Conservation (phyloP, 2,888 invertebrate genomes). For the Tromatobia lineatoria region DNA sequence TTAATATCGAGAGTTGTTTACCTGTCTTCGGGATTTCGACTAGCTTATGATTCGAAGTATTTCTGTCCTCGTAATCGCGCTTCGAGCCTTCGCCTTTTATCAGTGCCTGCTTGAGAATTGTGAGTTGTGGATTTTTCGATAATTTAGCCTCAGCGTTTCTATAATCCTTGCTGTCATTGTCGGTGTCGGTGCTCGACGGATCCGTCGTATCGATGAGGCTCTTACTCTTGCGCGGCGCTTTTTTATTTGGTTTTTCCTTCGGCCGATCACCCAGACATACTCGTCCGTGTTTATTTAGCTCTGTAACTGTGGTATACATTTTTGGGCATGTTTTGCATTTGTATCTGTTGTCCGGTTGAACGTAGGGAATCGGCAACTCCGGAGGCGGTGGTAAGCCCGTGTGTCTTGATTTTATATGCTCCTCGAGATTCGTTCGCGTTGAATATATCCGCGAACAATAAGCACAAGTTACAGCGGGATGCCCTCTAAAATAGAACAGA, state of each 20-base stretch:
- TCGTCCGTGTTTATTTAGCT: conserved; percentile 82
- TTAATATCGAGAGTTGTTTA: conserved; percentile 69
- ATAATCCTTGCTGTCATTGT: conserved; percentile 82
- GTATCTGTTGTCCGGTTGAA: conserved; percentile 76
- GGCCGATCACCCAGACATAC: conserved; percentile 77
- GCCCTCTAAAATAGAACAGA: conserved; percentile 78
- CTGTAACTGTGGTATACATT: conserved; percentile 81
- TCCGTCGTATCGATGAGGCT: conserved; percentile 81
- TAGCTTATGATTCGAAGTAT: conserved; percentile 81
- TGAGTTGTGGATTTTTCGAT: conserved; percentile 84
- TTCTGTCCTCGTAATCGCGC: conserved; percentile 80
- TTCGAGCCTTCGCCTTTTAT: conserved; percentile 80
- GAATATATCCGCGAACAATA: conserved; percentile 85
- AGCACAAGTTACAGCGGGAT: conserved; percentile 85
- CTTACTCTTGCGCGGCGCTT: conserved; percentile 82
- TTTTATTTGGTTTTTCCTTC: conserved; percentile 80
- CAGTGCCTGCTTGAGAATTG: conserved; percentile 83
- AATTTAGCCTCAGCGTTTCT: conserved; percentile 85
- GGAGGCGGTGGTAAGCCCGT: conserved; percentile 80
- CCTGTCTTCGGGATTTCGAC: conserved; percentile 81
- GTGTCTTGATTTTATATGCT: conserved; percentile 85
- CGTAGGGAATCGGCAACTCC: conserved; percentile 74
- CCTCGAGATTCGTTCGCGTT: conserved; percentile 84
- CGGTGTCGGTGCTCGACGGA: conserved; percentile 80
- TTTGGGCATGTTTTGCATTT: conserved; percentile 83